Conservation (phyloP, 2,888 invertebrate species). For the Teleiodes luculella region DNA sequence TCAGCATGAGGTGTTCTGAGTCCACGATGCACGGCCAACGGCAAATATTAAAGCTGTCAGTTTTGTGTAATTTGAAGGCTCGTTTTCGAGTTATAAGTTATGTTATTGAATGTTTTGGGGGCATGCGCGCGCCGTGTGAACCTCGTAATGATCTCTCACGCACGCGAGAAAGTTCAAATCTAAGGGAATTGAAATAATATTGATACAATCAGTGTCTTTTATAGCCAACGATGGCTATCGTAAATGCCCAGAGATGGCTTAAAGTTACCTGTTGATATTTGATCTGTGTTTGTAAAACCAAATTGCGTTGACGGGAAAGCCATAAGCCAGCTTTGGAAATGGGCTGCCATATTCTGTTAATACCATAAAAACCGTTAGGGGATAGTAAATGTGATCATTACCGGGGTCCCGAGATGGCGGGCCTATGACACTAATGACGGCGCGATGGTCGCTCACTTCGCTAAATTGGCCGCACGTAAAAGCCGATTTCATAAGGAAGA, state of each 20-base stretch:
- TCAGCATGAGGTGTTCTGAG: slow-evolving; percentile 68
- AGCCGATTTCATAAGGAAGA: slow-evolving; percentile 12
- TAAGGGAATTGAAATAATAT: slow-evolving; percentile 55
- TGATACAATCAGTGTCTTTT: slow-evolving; percentile 50
- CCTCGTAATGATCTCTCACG: slow-evolving; percentile 49
- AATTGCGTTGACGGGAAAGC: slow-evolving; percentile 32
- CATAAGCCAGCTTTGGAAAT: slow-evolving; percentile 46
- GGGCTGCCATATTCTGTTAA: slow-evolving; percentile 46
- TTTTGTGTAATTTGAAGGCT: slow-evolving; percentile 73
- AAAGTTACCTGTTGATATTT: slow-evolving; percentile 39
- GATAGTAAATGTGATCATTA: slow-evolving; percentile 46
- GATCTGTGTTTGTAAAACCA: slow-evolving; percentile 34
- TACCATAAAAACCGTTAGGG: slow-evolving; percentile 42
- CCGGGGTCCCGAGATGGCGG: slow-evolving; percentile 47
- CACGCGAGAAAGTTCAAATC: slow-evolving; percentile 43
- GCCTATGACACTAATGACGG: slow-evolving; percentile 52
- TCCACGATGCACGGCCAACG: slow-evolving; percentile 51
- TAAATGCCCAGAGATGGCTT: slow-evolving; percentile 42
- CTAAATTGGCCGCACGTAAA: slow-evolving; percentile 46
- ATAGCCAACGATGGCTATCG: slow-evolving; percentile 39
- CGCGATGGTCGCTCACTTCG: slow-evolving; percentile 36
- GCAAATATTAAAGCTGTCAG: slow-evolving; percentile 77
- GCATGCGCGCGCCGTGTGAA: slow-evolving; percentile 54
- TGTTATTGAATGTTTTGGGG: slow-evolving; percentile 71
- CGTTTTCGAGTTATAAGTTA: slow-evolving; percentile 70